Conservation (phyloP, 2,797 vertebrate genomes). For the Nannoperca australis region DNA sequence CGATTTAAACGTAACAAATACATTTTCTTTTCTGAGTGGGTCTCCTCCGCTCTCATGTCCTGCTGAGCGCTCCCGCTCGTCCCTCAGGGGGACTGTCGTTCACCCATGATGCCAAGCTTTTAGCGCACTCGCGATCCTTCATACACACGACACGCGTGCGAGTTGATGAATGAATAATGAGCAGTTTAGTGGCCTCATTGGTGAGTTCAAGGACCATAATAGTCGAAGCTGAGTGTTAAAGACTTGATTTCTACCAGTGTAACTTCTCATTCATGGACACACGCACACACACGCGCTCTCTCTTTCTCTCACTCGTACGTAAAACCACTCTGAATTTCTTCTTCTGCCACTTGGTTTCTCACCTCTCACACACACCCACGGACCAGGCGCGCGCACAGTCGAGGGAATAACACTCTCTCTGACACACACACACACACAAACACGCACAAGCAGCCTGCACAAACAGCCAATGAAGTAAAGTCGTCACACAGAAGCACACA, state of each 20-base stretch:
- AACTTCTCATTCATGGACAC: background rate
- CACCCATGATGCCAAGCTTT: constrained; percentile 45
- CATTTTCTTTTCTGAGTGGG: background rate
- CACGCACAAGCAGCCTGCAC: background rate
- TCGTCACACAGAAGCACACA: constrained; percentile 11
- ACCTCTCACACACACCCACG: constrained; percentile 53
- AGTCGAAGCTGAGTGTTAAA: background rate
- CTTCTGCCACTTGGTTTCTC: constrained; percentile 44
- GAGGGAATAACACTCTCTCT: background rate
- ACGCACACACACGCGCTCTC: background rate
- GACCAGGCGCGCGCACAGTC: background rate
- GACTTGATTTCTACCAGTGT: background rate
- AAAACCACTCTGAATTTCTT: constrained; percentile 40
- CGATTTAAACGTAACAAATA: background rate
- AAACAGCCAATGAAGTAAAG: constrained; percentile 37
- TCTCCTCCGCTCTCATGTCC: constrained; percentile 4
- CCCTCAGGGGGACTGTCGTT: constrained; percentile 1
- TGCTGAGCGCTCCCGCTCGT: background rate
- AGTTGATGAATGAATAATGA: constrained; percentile 41
- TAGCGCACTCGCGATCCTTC: constrained; percentile 40
- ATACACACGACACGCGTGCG: constrained; percentile 1
- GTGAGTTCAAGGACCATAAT: constrained; percentile 9
- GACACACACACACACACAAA: background rate
- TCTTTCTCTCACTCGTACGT: constrained; percentile 27
- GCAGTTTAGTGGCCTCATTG: constrained; percentile 14